phyloP scores from a whole-genome alignment of 2,797 vertebrate genomes.

The Sorex maritimensis region DNA sequence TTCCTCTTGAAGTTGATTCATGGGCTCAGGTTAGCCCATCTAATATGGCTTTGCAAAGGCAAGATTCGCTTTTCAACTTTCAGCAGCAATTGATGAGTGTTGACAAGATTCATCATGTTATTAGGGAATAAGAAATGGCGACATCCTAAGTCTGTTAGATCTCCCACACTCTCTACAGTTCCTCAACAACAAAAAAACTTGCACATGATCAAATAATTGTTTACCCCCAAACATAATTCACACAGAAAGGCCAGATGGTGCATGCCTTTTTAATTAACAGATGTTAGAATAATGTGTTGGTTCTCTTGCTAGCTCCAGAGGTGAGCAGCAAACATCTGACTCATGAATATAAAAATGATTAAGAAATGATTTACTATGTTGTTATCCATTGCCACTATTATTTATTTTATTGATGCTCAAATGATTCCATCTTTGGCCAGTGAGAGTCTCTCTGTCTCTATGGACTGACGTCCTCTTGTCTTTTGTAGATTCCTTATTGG shows the following conservation, averaged over 20 bases:
- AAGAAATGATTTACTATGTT: neutral
- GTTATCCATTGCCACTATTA: neutral
- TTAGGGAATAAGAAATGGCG: neutral
- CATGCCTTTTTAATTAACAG: neutral
- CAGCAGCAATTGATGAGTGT: neutral
- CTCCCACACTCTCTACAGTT: neutral
- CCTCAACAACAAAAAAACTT: slow-evolving; percentile 56
- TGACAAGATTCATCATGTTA: slow-evolving; percentile 6
- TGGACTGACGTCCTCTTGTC: neutral
- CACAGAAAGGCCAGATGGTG: neutral
- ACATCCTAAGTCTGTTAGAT: neutral
- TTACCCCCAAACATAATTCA: slow-evolving; percentile 3
- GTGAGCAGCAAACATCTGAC: neutral
- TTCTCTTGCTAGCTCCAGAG: slow-evolving; percentile 6
- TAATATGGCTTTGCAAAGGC: neutral
- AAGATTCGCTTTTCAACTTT: neutral
- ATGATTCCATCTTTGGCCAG: neutral
- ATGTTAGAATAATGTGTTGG: neutral
- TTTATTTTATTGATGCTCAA: neutral
- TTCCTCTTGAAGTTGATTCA: neutral
- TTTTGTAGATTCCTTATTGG: neutral
- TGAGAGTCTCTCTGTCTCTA: neutral
- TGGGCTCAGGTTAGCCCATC: neutral
- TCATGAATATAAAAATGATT: neutral
- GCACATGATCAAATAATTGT: slow-evolving; percentile 29